Evolutionary conservation across 1,140 invertebrate genomes (phyloP), one percentile per base, ranked within the genome.

Genomic region (Sycophaga agraensis): DNA sequence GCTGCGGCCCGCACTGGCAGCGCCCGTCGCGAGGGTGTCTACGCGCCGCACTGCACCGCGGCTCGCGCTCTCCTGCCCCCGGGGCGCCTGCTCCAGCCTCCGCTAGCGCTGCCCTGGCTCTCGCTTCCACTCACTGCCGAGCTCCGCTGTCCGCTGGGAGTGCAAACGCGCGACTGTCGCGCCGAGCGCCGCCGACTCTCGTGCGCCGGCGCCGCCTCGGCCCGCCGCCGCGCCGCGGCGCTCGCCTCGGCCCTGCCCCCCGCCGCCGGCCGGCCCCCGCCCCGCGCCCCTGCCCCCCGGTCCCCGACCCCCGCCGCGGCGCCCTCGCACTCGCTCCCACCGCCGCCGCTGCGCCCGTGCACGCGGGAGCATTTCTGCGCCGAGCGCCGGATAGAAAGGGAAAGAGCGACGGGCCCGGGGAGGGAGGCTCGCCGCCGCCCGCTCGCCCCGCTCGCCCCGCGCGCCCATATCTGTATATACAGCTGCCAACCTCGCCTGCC

Each of bases 111-210:
- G 28, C 28, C 5, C 28, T 11, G 28, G 11, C 11, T 31, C 11
- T 31, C 28, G 4, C 28, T 11, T 31, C 11, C 5, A 6, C 11
- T 31, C 11, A 6, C 28, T 31, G 28, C 4, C 28, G 28, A 6
- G 28, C 11, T n/a, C 4, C 28, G 66, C 73, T 70, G 71, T 75
- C 73, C 75, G 68, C 74, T 75, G 67, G 73, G 77, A 80, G 73
- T 79, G 77, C 75, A 78, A 79, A 73, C 77, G 76, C 75, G 75
- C 75, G 73, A 81, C 77, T 80, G 75, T 69, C 70, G 72, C 65
- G 59, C 59, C 69, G 66, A 63, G 68, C 65, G 73, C 68, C 67
- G 50, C 37, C 43, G 50, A 57, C 69, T 68, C n/a, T n/a, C n/a
- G 65, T 72, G 72, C 73, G 72, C 76, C 73, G 71, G 73, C 73